Evolutionary conservation across 2,113 vertebrate species (phyloP).

Genomic region (Motacilla alba): DNA sequence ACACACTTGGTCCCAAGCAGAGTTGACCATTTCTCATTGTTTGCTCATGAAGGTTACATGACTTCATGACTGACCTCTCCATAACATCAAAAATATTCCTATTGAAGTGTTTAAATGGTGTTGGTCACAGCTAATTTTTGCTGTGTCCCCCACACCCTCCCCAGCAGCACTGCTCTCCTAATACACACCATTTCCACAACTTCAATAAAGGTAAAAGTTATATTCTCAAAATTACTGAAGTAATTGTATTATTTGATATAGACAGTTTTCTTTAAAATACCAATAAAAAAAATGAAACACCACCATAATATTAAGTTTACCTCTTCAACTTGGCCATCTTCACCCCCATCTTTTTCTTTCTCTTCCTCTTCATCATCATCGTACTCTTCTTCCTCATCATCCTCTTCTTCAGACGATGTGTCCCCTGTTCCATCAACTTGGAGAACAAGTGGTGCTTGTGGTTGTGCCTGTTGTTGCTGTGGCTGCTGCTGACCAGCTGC

Average conservation of each 20-base stretch:
- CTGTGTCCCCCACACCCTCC: rapidly evolving
- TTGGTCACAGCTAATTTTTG: not conserved
- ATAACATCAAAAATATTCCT: not conserved
- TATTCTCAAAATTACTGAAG: not conserved
- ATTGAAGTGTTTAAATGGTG: not conserved
- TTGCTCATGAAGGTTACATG: not conserved
- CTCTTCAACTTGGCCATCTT: slow-evolving; percentile 98
- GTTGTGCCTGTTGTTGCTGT: slow-evolving; percentile 81
- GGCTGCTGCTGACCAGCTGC: slow-evolving; percentile 78
- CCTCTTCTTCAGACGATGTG: slow-evolving; percentile 95
- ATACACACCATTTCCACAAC: not conserved
- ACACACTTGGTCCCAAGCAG: not conserved
- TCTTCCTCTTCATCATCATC: slow-evolving; percentile 97
- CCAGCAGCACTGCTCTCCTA: not conserved
- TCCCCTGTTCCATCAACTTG: slow-evolving; percentile 95
- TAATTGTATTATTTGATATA: not conserved
- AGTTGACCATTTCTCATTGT: not conserved
- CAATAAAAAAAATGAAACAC: not conserved
- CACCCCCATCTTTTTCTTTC: slow-evolving; percentile 94
- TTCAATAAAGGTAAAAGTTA: not conserved
- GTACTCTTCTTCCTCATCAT: slow-evolving; percentile 95
- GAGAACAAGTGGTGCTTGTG: slow-evolving; percentile 89
- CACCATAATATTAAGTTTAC: slow-evolving; percentile 60
- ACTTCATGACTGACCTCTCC: not conserved
- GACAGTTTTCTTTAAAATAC: not conserved